Evolutionary conservation across 1,140 invertebrate species (phyloP), one percentile per base, ranked within the genome.

Genomic region (Drosophila malerkotliana): DNA sequence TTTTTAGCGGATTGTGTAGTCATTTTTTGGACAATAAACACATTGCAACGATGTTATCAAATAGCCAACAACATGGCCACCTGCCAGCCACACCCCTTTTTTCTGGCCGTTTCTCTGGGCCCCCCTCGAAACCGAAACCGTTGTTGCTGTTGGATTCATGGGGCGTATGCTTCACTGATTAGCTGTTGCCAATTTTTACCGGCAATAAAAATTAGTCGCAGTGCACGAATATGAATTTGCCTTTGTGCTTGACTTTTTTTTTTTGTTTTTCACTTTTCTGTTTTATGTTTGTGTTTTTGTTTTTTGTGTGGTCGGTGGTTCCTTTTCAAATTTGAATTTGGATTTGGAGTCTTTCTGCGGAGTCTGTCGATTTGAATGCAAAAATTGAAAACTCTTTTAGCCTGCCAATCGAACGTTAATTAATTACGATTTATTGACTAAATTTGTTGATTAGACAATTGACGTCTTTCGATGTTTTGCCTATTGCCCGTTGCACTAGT

Each of bases 401-500:
- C 57, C 66, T 66, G 69, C 58, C 72, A 75, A 74, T 71, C 80
- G 64, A 84, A 85, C 61, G 77, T 88, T 88, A 88, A 88, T 88
- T 88, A 88, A 88, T 88, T 88, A 88, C 83, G 83, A 88, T 88
- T 88, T 88, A 88, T 88, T 88, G 83, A 88, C 83, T 88, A 88
- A 88, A 88, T 88, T 88, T 82, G 67, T 88, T 88, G 83, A 88
- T 88, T 88, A 88, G 83, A 88, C 83, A 88, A 87, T 87, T 87
- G 83, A 88, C 83, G 84, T 83, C 83, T 75, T 74, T 76, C 67
- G 77, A 75, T 80, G 77, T 81, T 44, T 44, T 44, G 34, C 34
- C 34, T 37, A 44, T 15, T 68, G 60, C 48, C 12, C 37, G 39
- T 51, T 56, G 32, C 15, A 12, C 28, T 68, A 5, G 51, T 41